These are phyloP conservation scores for Rhinella marina DNA, from an alignment of 2,797 vertebrate species.

Conservation along the genomic window DNA sequence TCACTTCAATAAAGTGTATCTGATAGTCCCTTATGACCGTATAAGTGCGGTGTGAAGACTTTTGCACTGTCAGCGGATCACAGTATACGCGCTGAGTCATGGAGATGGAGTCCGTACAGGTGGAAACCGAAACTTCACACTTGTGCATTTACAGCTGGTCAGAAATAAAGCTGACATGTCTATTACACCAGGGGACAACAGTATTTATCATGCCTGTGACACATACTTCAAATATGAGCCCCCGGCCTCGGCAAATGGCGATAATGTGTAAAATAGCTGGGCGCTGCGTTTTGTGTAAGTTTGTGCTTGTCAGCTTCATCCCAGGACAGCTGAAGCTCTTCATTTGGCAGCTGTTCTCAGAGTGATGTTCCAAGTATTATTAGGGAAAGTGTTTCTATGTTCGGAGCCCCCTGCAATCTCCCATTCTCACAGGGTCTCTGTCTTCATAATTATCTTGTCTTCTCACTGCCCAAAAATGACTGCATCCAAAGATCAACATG, in stretches of 20 bases:
- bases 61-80: background rate
- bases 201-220: constrained; percentile 30
- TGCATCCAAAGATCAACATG: no score
- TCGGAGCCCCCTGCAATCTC: constrained; percentile 18
- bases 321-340: constrained; percentile 50
- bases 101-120: background rate
- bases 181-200: constrained; percentile 15
- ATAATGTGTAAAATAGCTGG: constrained; percentile 53
- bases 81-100: background rate
- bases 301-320: constrained; percentile 24
- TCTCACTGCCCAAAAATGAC: background rate
- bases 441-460: background rate
- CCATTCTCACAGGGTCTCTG: background rate
- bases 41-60: background rate
- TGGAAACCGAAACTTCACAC: background rate
- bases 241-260: constrained; percentile 3
- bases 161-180: constrained; percentile 40
- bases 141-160: constrained; percentile 22
- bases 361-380: constrained; percentile 30
- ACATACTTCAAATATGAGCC: background rate
- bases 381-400: constrained; percentile 42
- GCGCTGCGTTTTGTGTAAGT: constrained; percentile 46
- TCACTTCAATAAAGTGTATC: no score
- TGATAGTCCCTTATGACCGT: background rate
- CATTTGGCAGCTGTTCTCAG: constrained; percentile 46